Evolutionary conservation across 2,888 invertebrate genomes (phyloP).

Genomic region (Drosophila anceps): DNA sequence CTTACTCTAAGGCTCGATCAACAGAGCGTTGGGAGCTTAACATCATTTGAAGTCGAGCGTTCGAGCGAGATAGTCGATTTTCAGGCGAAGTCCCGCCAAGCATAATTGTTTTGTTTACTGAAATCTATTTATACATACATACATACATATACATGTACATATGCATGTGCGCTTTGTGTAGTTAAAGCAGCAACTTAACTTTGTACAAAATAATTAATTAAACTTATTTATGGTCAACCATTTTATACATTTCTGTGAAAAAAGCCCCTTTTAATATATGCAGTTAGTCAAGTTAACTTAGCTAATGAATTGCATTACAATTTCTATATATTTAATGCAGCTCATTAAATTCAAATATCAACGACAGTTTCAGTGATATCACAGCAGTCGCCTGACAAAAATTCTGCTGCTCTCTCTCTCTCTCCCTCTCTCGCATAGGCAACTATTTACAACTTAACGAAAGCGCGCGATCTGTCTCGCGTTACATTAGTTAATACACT

Average conservation of each 20-base stretch:
- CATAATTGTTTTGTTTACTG: background rate
- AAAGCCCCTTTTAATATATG: too few species aligned
- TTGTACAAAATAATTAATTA: background rate
- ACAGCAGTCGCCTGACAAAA: background rate
- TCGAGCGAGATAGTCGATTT: background rate
- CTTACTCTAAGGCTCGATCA: background rate
- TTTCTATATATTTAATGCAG: background rate
- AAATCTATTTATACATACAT: background rate
- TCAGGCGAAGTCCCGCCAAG: background rate
- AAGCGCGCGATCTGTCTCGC: background rate
- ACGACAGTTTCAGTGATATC: background rate
- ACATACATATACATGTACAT: background rate
- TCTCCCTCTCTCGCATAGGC: background rate
- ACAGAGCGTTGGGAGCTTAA: background rate
- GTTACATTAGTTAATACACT: background rate
- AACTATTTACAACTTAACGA: background rate
- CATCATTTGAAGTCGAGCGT: background rate
- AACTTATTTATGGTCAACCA: background rate
- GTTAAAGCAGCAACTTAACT: background rate
- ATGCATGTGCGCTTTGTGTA: background rate
- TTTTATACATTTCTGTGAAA: too few species aligned
- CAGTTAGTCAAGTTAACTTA: background rate
- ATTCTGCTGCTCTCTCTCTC: background rate
- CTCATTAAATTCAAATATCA: slow-evolving; percentile 4
- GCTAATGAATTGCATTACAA: background rate